Evolutionary conservation across 53 echinoderm and acorn worm species (phyloP).

Genomic region (Hippasteria phrygiana): DNA sequence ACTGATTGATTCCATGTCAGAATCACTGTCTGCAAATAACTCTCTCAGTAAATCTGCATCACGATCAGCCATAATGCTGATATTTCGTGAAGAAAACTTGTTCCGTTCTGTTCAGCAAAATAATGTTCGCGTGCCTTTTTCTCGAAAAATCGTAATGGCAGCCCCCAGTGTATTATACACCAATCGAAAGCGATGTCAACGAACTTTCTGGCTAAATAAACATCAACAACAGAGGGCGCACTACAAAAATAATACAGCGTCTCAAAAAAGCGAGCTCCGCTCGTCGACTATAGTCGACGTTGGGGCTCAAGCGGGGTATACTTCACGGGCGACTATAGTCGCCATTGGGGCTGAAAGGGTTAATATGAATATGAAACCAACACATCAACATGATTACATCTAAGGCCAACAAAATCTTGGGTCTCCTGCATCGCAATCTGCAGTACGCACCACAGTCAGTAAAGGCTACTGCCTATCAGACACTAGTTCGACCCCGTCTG

Average conservation of each 20-base stretch:
- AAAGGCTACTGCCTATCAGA: too few species aligned
- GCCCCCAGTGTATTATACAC: neutral
- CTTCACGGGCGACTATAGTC: too few species aligned
- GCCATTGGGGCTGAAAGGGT: too few species aligned
- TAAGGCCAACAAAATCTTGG: too few species aligned
- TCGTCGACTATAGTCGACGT: too few species aligned
- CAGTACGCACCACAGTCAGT: too few species aligned
- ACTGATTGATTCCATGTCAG: neutral
- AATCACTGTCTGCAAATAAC: constrained; percentile 30
- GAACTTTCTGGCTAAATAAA: constrained; percentile 1
- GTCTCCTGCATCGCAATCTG: too few species aligned
- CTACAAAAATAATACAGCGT: neutral
- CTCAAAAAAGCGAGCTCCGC: too few species aligned
- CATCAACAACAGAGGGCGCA: constrained; percentile 16
- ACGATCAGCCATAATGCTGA: neutral
- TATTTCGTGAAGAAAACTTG: neutral
- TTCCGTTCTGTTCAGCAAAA: neutral
- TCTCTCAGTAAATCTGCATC: constrained; percentile 1
- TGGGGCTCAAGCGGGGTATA: too few species aligned
- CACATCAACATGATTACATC: too few species aligned
- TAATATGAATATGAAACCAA: too few species aligned
- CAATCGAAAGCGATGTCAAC: neutral
- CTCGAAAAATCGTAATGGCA: constrained; percentile 11
- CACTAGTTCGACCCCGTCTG: too few species aligned
- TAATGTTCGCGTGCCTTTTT: neutral